Percentiles rank a stretch among this genome's conserved stretches.
These are phyloP conservation scores for Spea hammondii DNA, from an alignment of 2,797 vertebrate species.

Conservation along the genomic window DNA sequence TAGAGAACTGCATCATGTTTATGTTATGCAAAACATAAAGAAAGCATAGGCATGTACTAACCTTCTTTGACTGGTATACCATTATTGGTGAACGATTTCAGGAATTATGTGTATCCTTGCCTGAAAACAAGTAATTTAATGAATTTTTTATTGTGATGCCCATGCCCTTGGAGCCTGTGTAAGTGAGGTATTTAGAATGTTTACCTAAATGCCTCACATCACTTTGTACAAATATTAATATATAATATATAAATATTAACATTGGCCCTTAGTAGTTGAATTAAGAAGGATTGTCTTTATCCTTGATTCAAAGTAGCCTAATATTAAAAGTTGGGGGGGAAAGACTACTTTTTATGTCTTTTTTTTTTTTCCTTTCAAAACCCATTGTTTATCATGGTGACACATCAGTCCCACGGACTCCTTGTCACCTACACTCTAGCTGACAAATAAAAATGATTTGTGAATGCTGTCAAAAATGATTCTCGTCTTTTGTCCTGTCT, in stretches of 20 bases:
- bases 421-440: constrained; percentile 7
- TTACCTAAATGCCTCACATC: no score
- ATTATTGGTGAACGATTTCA: no score
- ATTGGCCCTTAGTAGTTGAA: not conserved
- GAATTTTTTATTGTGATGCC: no score
- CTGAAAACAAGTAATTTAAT: no score
- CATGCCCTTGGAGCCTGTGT: no score
- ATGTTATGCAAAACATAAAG: no score
- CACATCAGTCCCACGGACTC: constrained; percentile 4
- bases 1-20: no score
- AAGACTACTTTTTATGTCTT: not conserved
- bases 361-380: constrained; percentile 19
- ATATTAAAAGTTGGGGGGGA: not conserved
- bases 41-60: no score
- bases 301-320: not conserved
- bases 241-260: not conserved
- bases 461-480: constrained; percentile 36
- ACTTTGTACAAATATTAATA: no score
- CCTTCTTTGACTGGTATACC: no score
- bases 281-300: not conserved
- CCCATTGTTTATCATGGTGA: constrained; percentile 21
- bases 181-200: no score
- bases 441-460: constrained; percentile 33
- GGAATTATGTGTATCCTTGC: no score
- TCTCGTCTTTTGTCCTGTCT: constrained; percentile 35